Base-by-base conservation (phyloP, 1,140 invertebrate species). In the Eumeta japonica region DNA sequence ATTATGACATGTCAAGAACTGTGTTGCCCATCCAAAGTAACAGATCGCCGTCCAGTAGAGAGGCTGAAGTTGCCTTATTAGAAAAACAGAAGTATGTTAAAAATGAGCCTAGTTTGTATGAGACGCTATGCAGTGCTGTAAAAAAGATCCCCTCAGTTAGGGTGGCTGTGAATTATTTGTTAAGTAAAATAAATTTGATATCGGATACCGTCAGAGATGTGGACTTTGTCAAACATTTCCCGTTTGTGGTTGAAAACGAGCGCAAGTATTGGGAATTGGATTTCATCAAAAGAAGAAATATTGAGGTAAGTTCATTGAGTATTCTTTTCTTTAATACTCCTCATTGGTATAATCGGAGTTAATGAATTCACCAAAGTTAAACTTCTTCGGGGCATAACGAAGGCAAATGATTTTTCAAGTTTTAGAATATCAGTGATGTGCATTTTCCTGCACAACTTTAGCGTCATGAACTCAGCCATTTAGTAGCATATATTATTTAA, bases 231-330 rank as follows among this genome's bases (percentile, higher is more conserved):
- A 56, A 54, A 29, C 14, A 45, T 27, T 67, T 75, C 24, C 72
- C 75, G 0, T 77, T 70, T 42, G 61, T 64, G 2, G 73, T 75
- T 2, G 55, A 68, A 10, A 61, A 27, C 39, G 55, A 62, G 3
- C 61, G 72, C 3, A 46, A 20, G 10, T 77, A 62, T 47, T 77
- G 68, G 63, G 62, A 62, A 27, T 44, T 75, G 35, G 61, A 68
- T 46, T 61, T 64, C 28, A 57, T 65, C 10, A 77, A 75, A 39
- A 44, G 75, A 37, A 64, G 72, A 40, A 75, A 76, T 67, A 64
- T 72, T 28, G 71, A 75, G 56, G 74, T 76, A 37, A 55, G 45
- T 48, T 11, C 11, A 19, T 35, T 16, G 9, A 20, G n/a, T 33
- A 28, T 27, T 27, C 29, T n/a, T n/a, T 30, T n/a, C n/a, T n/a